These are phyloP conservation scores for Parnassius apollo DNA, from an alignment of 2,888 invertebrate genomes.

Conservation along the genomic window DNA sequence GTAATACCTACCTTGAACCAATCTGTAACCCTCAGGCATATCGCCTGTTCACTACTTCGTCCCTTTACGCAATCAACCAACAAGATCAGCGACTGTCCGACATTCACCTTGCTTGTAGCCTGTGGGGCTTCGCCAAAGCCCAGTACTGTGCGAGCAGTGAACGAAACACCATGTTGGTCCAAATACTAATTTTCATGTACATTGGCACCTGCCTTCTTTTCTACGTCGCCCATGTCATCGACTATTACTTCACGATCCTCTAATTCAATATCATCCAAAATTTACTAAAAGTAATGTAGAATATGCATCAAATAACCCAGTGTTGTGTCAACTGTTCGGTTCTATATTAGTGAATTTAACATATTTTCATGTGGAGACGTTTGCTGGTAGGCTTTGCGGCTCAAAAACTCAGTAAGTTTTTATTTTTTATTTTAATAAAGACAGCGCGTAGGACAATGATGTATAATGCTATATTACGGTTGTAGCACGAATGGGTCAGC, in stretches of 20 bases:
- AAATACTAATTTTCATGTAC: slow-evolving; percentile 77
- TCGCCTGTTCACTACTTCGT: not conserved
- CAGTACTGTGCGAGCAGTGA: slow-evolving; percentile 31
- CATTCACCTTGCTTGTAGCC: slow-evolving; percentile 38
- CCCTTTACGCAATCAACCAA: slow-evolving; percentile 35
- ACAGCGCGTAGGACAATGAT: too few species aligned
- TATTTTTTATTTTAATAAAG: not conserved
- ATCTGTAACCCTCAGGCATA: not conserved
- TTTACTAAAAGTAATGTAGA: not conserved
- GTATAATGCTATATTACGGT: too few species aligned
- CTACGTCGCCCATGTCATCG: slow-evolving; percentile 74
- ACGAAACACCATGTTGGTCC: slow-evolving; percentile 65
- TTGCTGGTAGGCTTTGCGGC: slow-evolving; percentile 33
- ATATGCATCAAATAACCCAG: slow-evolving; percentile 18
- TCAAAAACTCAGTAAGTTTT: slow-evolving; percentile 55
- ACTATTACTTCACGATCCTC: slow-evolving; percentile 64
- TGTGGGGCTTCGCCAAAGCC: slow-evolving; percentile 27
- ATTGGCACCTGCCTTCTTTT: slow-evolving; percentile 72
- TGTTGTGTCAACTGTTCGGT: slow-evolving; percentile 1
- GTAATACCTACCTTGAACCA: not conserved
- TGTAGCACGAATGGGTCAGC: too few species aligned
- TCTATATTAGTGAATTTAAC: slow-evolving; percentile 11
- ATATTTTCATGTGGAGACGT: slow-evolving; percentile 36
- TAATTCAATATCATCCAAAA: slow-evolving; percentile 25
- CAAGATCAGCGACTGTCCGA: slow-evolving; percentile 33